Percentiles rank a stretch among this genome's conserved stretches.
Conservation (phyloP, 2,888 invertebrate genomes). For the Lissocephala sabroskyi region DNA sequence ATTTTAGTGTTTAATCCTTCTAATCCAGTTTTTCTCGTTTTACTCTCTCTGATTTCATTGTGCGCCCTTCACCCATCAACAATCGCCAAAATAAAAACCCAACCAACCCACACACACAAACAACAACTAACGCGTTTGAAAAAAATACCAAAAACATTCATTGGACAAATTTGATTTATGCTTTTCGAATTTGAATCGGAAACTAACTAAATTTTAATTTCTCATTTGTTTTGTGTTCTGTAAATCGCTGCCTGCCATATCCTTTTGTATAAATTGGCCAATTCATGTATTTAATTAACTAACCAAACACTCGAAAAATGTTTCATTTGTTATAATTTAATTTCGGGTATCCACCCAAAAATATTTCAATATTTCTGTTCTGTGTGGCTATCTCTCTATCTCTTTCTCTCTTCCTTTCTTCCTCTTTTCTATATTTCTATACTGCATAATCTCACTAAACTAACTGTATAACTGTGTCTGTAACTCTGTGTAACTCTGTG, state of each 20-base stretch:
- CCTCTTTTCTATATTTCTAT: slow-evolving; percentile 49
- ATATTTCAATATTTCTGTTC: slow-evolving; percentile 35
- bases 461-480: slow-evolving; percentile 46
- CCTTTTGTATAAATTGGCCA: neutral
- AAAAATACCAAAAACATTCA: slow-evolving; percentile 3
- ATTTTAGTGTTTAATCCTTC: slow-evolving; percentile 39
- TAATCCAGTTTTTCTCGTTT: slow-evolving; percentile 60
- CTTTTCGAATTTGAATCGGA: too few species aligned
- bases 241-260: too few species aligned
- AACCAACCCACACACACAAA: slow-evolving; percentile 10
- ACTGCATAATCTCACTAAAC: slow-evolving; percentile 37
- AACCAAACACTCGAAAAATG: too few species aligned
- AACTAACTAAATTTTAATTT: too few species aligned
- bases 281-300: neutral
- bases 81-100: slow-evolving; percentile 18
- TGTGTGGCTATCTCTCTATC: slow-evolving; percentile 53
- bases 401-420: slow-evolving; percentile 46
- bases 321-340: neutral
- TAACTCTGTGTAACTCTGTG: slow-evolving; percentile 37
- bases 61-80: slow-evolving; percentile 29
- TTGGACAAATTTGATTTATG: slow-evolving; percentile 27
- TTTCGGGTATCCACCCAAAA: slow-evolving; percentile 1
- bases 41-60: slow-evolving; percentile 58
- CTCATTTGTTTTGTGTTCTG: neutral
- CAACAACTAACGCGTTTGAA: slow-evolving; percentile 22